These are phyloP conservation scores for Phocides pigmalion DNA, from an alignment of 1,140 invertebrate species.

Conservation along the genomic window DNA sequence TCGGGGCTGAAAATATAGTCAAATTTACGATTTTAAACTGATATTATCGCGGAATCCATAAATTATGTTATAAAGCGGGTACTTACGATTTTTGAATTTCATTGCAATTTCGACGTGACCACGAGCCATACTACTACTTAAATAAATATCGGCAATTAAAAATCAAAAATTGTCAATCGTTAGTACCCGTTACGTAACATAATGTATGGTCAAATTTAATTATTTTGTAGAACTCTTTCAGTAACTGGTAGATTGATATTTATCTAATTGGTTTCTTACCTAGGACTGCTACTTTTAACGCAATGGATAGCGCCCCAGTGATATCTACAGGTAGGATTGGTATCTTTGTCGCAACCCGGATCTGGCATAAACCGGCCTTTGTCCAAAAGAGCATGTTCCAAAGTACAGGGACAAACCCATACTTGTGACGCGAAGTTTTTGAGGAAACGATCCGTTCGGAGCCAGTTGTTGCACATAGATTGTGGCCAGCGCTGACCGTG, in stretches of 20 bases:
- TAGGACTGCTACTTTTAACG: slow-evolving; percentile 94
- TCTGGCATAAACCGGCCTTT: slow-evolving; percentile 97
- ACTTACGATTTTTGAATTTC: too few species aligned
- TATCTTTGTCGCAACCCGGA: slow-evolving; percentile 95
- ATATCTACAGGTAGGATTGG: slow-evolving; percentile 94
- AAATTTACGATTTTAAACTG: background rate
- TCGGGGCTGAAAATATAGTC: slow-evolving; percentile 85
- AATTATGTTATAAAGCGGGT: too few species aligned
- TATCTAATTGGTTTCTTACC: slow-evolving; percentile 84
- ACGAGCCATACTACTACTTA: too few species aligned
- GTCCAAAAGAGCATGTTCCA: slow-evolving; percentile 95
- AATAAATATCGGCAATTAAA: too few species aligned
- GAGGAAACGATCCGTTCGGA: slow-evolving; percentile 92
- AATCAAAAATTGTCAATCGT: too few species aligned
- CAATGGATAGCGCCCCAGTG: slow-evolving; percentile 96
- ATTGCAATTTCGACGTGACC: too few species aligned
- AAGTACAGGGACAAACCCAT: slow-evolving; percentile 94
- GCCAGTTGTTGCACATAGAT: slow-evolving; percentile 94
- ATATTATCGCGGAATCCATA: too few species aligned
- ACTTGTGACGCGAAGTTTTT: slow-evolving; percentile 95
- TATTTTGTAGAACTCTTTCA: too few species aligned
- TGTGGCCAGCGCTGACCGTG: slow-evolving; percentile 92
- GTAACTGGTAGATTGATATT: too few species aligned
- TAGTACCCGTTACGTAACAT: too few species aligned
- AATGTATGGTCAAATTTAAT: too few species aligned